These are phyloP conservation scores for Lates japonicus DNA, from an alignment of 2,797 vertebrate genomes.

Conservation along the genomic window DNA sequence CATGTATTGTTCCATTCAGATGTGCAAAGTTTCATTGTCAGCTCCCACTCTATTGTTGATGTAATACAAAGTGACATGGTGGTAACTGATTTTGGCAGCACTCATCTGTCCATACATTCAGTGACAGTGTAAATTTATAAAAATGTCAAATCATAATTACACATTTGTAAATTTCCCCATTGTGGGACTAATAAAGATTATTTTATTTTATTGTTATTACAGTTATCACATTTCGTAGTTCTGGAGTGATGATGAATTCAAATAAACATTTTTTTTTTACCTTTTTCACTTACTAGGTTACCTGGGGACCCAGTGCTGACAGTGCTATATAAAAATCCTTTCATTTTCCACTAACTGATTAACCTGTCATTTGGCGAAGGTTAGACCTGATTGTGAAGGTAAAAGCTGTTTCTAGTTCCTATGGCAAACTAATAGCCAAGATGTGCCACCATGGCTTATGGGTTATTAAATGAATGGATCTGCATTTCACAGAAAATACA, in stretches of 20 bases:
- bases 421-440: slow-evolving; percentile 70
- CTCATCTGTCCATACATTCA: background rate
- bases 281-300: background rate
- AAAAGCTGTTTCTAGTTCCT: slow-evolving; percentile 71
- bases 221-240: background rate
- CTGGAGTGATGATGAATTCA: background rate
- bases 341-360: slow-evolving; percentile 85
- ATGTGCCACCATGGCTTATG: slow-evolving; percentile 62
- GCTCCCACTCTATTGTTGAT: no score
- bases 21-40: no score
- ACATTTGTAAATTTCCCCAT: no score
- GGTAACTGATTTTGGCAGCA: no score
- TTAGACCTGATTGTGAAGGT: slow-evolving; percentile 73
- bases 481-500: slow-evolving; percentile 57
- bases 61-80: no score
- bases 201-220: no score
- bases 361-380: slow-evolving; percentile 84
- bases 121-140: no score
- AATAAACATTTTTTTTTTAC: no score
- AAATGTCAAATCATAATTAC: no score
- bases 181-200: no score
- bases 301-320: background rate
- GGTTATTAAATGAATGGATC: slow-evolving; percentile 71
- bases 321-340: slow-evolving; percentile 81
- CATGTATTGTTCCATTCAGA: no score